Evolutionary conservation across 2,797 vertebrate genomes (phyloP), one percentile per base, ranked within the genome.

Genomic region (Aselliscus stoliczkanus): DNA sequence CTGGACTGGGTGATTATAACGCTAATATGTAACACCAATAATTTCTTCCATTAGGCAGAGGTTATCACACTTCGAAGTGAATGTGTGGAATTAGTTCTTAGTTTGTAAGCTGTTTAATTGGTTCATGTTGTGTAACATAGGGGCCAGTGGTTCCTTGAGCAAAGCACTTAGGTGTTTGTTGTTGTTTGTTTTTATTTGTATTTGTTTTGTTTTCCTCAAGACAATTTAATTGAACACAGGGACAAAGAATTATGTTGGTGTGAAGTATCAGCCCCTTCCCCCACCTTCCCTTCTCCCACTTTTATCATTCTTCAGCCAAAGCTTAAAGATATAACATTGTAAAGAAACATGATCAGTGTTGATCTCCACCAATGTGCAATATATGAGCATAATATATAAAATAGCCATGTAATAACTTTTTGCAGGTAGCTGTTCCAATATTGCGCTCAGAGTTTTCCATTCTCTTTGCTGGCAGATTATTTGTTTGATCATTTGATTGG

Each of bases 201-300:
- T 11, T 50, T 37, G 50, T 31, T 21, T 15, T 25, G 25, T 76
- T 88, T 39, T 42, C 21, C 1, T 67, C 34, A 70, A 11, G 52
- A 67, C 37, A 77, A 10, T 76, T 76, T 58, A 56, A 10, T 76
- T 76, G 52, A 56, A 62, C 15, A 70, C 7, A 39, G 8, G n/a
- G 6, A 70, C 21, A 72, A 84, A 12, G 4, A 25, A 83, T 62
- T 75, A 42, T 47, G 6, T 3, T 90, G 56, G 0, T 64, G 18
- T 67, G 31, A 62, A 1, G 25, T 34, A n/a, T 65, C 25, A 44
- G 9, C 12, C 4, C 1, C 0, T 18, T 0, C 1, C 7, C 0
- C 21, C 7, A 12, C 42, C 8, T 18, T 5, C 18, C 5, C 20
- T 7, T 20, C 11, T 7, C n/a, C 25, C 60, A 23, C 18, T 60